A percentile compares a stretch with the other conserved stretches of the same genome.
phyloP scores from a whole-genome alignment of 2,797 vertebrate species.

The Tangara arthus region DNA sequence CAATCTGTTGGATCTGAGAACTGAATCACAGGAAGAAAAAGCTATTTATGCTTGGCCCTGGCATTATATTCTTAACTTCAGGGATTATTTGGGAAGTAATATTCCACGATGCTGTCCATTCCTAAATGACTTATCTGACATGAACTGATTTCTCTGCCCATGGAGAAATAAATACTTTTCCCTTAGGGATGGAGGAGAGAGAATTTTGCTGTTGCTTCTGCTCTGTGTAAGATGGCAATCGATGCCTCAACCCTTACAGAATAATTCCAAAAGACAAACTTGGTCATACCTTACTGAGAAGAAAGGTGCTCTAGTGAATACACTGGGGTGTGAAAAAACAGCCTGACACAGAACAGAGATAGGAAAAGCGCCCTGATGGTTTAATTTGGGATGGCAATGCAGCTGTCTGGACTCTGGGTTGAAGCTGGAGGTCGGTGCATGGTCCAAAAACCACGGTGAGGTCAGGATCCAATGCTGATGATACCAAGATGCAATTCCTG shows the following conservation, averaged over 20 bases:
- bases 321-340: neutral
- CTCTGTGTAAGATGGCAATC: neutral
- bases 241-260: neutral
- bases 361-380: neutral
- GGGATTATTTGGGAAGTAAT: conserved; percentile 28
- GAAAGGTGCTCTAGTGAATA: neutral
- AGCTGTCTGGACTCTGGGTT: neutral
- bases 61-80: neutral
- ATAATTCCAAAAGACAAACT: conserved; percentile 34
- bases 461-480: neutral
- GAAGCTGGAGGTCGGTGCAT: neutral
- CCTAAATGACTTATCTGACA: conserved; percentile 15
- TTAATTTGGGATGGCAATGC: neutral
- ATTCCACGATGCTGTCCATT: conserved; percentile 22
- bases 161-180: neutral
- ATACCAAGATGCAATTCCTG: neutral
- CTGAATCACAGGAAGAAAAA: neutral
- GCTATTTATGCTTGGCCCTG: neutral
- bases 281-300: conserved; percentile 20
- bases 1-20: neutral
- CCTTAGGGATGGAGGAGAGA: neutral
- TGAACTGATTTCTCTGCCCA: neutral
- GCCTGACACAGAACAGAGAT: neutral
- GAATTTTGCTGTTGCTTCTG: neutral
- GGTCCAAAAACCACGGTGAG: neutral